Evolutionary conservation across 2,797 vertebrate species (phyloP).

Genomic region (Sparus aurata): DNA sequence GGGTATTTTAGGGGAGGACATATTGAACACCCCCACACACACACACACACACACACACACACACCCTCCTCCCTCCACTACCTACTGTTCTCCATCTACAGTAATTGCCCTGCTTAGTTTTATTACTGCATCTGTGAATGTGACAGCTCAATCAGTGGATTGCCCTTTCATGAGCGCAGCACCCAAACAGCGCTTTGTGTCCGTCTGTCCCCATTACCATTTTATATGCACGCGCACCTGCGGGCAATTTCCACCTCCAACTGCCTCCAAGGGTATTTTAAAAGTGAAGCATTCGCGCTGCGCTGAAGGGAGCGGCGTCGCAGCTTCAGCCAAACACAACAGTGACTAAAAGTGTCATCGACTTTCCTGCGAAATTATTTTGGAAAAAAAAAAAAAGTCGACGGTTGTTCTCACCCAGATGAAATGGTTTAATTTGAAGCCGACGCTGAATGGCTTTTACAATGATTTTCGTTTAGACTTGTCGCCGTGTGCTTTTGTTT

Average conservation of each 20-base stretch:
- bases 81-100: constrained; percentile 70
- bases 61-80: constrained; percentile 12
- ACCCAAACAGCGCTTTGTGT: constrained; percentile 81
- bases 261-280: constrained; percentile 74
- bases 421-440: constrained; percentile 8
- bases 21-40: constrained; percentile 48
- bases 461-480: constrained; percentile 20
- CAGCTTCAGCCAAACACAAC: constrained; percentile 38
- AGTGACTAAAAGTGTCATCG: constrained; percentile 40
- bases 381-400: constrained; percentile 40
- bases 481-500: not conserved
- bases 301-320: constrained; percentile 32
- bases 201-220: constrained; percentile 75
- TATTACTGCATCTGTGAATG: constrained; percentile 81
- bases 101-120: constrained; percentile 85
- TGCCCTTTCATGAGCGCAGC: constrained; percentile 75
- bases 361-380: constrained; percentile 27
- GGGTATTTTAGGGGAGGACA: constrained; percentile 67
- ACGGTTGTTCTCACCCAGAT: not conserved
- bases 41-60: no score
- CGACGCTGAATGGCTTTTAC: not conserved
- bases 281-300: constrained; percentile 62
- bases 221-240: constrained; percentile 79
- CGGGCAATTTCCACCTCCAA: constrained; percentile 78
- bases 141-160: constrained; percentile 81